Evolutionary conservation across 1,140 invertebrate genomes (phyloP).

Genomic region (Caenorhabditis elegans): WBcel235 BX284606.5:9762001-9762500

Average conservation of each 20-base stretch:
- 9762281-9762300: slow-evolving; percentile 46
- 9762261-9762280: too few species aligned
- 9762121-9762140: slow-evolving; percentile 59
- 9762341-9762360: slow-evolving; percentile 62
- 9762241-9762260: too few species aligned
- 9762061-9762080: neutral
- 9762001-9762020: too few species aligned
- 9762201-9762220: slow-evolving; percentile 8
- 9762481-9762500: too few species aligned
- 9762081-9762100: neutral
- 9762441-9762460: too few species aligned
- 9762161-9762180: slow-evolving; percentile 57
- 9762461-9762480: too few species aligned
- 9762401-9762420: slow-evolving; percentile 65
- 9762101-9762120: slow-evolving; percentile 44
- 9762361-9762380: slow-evolving; percentile 61
- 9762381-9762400: slow-evolving; percentile 64
- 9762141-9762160: slow-evolving; percentile 55
- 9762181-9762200: slow-evolving; percentile 54
- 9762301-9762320: slow-evolving; percentile 57
- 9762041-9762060: too few species aligned
- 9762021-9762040: too few species aligned
- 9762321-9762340: slow-evolving; percentile 61
- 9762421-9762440: slow-evolving; percentile 50
- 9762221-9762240: too few species aligned